Percentiles rank a stretch among this genome's conserved stretches.
Evolutionary conservation across 2,797 vertebrate genomes (phyloP).

Genomic region (Lacerta viridis): DNA sequence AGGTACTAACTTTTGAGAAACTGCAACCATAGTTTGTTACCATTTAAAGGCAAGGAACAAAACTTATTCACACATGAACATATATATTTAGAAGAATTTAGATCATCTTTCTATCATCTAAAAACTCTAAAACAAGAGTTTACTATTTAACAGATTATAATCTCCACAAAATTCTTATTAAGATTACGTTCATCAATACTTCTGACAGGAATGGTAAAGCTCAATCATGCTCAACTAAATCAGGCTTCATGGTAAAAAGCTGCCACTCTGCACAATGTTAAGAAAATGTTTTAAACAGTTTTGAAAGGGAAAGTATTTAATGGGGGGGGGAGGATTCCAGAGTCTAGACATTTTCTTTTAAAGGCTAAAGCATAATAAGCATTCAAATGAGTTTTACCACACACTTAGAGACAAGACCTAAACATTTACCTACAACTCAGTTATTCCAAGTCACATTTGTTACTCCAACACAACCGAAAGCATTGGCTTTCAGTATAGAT

Average conservation of each 20-base stretch:
- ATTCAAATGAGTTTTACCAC: not conserved
- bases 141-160: not conserved
- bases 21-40: not conserved
- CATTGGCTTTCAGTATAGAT: not conserved
- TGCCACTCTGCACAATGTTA: not conserved
- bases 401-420: not conserved
- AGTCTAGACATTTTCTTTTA: not conserved
- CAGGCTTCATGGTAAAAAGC: not conserved
- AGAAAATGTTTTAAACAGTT: not conserved
- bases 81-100: not conserved
- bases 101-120: not conserved
- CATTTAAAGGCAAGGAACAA: not conserved
- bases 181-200: not conserved
- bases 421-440: not conserved
- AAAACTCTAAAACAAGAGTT: not conserved
- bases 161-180: not conserved
- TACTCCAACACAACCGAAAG: not conserved
- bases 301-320: not conserved
- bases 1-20: constrained; percentile 22
- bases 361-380: not conserved
- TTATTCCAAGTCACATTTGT: not conserved
- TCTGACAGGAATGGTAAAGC: not conserved
- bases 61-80: not conserved
- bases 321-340: too few species aligned
- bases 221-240: not conserved